Evolutionary conservation across 2,888 invertebrate species (phyloP), one percentile per base, ranked within the genome.

Genomic region (Balanococcus diminutus): DNA sequence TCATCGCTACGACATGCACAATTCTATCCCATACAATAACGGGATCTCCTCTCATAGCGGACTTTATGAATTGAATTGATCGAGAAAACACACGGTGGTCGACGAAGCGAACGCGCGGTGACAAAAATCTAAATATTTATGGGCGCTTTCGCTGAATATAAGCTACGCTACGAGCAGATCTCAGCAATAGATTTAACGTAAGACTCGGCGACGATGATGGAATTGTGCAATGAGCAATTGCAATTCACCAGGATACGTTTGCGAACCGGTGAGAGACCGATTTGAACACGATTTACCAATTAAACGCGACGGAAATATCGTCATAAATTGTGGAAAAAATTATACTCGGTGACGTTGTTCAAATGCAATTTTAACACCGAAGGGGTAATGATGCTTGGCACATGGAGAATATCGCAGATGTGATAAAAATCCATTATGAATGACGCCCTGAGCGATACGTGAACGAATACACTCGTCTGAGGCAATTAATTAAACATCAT

Each of bases 271-370:
- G 19, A 51, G 61, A 67, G 61, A 28, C 19, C 1, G 28, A 32
- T 75, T 32, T 2, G 31, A 75, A 75, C 32, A 75, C 75, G 75
- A 75, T 32, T 67, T 67, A 75, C 32, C 32, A 75, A 75, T 75
- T 75, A 75, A 28, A 67, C 25, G 32, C 75, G 75, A 75, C 75
- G 32, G 75, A 75, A 75, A 36, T 75, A 75, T 75, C 32, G 32
- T 75, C 19, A n/a, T 75, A 31, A 75, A 75, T 75, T n/a, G 32
- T n/a, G 11, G 46, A 75, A 32, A 75, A 75, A 75, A n/a, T 75
- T 75, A 75, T 75, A 28, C 75, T 31, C 31, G 32, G 28, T 75
- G 32, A 32, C 75, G 32, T 32, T 14, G n/a, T 75, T 75, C 36
- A 32, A 75, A 75, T 32, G 75, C 75, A 36, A 28, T 75, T 75